Conservation (phyloP, 2,113 vertebrate species). For the Pseudonaja textilis region DNA sequence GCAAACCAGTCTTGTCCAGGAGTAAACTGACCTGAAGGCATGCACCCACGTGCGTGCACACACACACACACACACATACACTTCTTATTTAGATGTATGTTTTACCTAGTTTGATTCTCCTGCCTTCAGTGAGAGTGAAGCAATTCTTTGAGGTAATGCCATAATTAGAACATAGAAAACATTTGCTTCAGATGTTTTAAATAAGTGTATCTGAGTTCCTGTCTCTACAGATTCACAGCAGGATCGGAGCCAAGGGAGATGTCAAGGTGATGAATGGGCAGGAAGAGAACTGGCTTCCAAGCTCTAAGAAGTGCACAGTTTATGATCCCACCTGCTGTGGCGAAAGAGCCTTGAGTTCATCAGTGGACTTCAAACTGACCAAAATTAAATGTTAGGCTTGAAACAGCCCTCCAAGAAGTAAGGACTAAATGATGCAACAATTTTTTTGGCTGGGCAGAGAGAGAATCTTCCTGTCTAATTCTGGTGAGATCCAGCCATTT, state of each 20-base stretch:
- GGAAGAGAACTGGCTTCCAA: slow-evolving; percentile 67
- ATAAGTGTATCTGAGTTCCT: slow-evolving; percentile 68
- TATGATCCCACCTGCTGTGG: slow-evolving; percentile 68
- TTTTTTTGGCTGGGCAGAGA: slow-evolving; percentile 72
- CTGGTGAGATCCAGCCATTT: slow-evolving; percentile 84
- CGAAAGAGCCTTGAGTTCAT: slow-evolving; percentile 76
- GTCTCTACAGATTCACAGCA: slow-evolving; percentile 68
- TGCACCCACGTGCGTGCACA: too few species aligned
- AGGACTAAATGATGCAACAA: slow-evolving; percentile 84
- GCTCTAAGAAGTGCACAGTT: slow-evolving; percentile 72
- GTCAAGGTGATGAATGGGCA: slow-evolving; percentile 69
- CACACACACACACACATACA: background rate
- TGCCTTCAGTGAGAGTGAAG: slow-evolving; percentile 31
- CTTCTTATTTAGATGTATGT: background rate
- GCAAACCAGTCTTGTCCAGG: background rate
- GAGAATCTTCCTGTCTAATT: slow-evolving; percentile 88
- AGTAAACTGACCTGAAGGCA: background rate
- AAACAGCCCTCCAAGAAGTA: slow-evolving; percentile 86
- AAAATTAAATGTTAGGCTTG: slow-evolving; percentile 92
- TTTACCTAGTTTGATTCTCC: background rate
- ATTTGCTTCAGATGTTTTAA: slow-evolving; percentile 66
- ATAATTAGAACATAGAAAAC: slow-evolving; percentile 58
- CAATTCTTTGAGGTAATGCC: slow-evolving; percentile 50
- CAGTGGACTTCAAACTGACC: slow-evolving; percentile 95
- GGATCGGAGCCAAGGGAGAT: slow-evolving; percentile 67